Conservation (phyloP, 2,113 vertebrate species). For the Hypocryptadius cinnamomeus region DNA sequence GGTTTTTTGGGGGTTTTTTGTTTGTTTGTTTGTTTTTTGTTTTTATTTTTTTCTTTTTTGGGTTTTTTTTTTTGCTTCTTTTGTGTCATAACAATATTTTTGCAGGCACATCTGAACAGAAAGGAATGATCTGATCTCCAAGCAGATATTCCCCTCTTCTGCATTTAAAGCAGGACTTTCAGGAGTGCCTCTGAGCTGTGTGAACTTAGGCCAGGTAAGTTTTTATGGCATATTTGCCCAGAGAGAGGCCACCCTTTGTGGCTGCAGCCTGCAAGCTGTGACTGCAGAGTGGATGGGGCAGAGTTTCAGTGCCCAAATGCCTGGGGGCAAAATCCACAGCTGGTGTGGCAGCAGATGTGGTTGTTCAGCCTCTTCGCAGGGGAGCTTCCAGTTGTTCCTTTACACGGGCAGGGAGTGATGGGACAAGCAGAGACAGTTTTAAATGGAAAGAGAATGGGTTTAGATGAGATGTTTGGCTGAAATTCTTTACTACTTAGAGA, state of each 20-base stretch:
- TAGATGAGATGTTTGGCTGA: neutral
- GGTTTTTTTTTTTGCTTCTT: neutral
- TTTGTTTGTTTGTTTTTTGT: too few relatives aligned
- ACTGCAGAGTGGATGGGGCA: neutral
- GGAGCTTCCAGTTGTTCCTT: neutral
- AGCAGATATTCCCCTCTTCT: neutral
- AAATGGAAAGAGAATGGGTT: neutral
- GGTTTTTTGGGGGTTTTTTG: too few relatives aligned
- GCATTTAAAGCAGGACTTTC: neutral
- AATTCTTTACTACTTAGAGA: neutral
- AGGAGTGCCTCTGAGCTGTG: neutral
- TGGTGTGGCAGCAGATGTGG: neutral
- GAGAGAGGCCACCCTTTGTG: neutral
- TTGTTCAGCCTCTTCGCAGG: neutral
- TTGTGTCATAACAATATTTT: neutral
- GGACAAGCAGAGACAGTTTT: neutral
- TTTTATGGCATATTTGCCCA: neutral
- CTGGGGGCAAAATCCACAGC: neutral
- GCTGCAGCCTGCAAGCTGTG: neutral
- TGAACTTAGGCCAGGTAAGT: neutral
- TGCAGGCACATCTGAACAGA: neutral
- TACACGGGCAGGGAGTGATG: rapidly evolving
- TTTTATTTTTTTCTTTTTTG: too few relatives aligned
- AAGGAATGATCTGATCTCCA: neutral
- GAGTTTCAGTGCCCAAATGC: neutral